Conservation (phyloP, 2,888 invertebrate genomes). For the Tenthredo livida region DNA sequence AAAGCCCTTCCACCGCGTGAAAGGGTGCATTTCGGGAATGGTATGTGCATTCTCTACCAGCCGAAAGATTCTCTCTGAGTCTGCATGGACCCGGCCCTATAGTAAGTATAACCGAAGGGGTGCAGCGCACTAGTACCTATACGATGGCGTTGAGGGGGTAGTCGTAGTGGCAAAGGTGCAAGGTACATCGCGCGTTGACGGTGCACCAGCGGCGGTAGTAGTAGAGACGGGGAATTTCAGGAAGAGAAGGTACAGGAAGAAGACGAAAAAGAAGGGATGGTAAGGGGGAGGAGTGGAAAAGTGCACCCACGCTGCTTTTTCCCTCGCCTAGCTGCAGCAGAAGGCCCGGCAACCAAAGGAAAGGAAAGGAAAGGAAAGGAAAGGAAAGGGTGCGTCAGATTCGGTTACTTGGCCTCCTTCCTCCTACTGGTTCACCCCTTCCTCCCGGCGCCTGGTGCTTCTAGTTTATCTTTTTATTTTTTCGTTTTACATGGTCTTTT, state of each 20-base stretch:
- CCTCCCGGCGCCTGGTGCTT: conserved; percentile 60
- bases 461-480: conserved; percentile 12
- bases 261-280: conserved; percentile 38
- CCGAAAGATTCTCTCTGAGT: background rate
- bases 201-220: background rate
- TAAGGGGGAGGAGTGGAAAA: conserved; percentile 45
- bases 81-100: background rate
- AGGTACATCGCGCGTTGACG: conserved; percentile 19
- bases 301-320: conserved; percentile 69
- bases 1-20: conserved; percentile 17
- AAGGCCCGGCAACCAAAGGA: background rate
- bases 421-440: background rate
- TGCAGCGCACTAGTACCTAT: background rate
- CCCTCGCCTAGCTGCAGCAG: conserved; percentile 57
- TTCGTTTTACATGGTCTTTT: background rate
- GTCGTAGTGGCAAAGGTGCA: conserved; percentile 3
- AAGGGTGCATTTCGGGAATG: conserved; percentile 36
- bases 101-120: background rate
- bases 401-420: conserved; percentile 76
- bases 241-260: conserved; percentile 62
- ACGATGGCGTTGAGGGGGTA: background rate
- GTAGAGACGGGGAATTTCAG: conserved; percentile 40
- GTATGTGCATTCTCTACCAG: background rate
- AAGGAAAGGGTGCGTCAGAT: conserved; percentile 74
- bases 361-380: conserved; percentile 16